Evolutionary conservation across 2,113 vertebrate species (phyloP).

Genomic region (Poeciliopsis occidentalis): DNA sequence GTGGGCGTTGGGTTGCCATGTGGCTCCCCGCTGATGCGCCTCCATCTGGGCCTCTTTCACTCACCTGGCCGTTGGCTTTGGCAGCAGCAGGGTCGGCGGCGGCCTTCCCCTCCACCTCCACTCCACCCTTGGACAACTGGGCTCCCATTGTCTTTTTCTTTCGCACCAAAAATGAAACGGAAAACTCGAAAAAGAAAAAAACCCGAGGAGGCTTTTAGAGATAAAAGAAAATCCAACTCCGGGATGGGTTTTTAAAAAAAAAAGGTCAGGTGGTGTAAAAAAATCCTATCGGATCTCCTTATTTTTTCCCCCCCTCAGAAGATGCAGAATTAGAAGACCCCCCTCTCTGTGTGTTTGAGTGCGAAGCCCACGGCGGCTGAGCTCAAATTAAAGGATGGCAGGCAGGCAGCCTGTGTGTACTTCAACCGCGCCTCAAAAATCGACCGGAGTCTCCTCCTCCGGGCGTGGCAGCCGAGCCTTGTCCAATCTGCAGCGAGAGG

Average conservation of each 20-base stretch:
- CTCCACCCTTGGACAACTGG: conserved; percentile 88
- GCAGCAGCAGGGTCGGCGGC: conserved; percentile 76
- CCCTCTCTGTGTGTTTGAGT: conserved; percentile 6
- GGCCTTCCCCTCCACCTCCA: conserved; percentile 80
- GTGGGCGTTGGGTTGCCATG: conserved; percentile 71
- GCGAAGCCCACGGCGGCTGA: conserved; percentile 56
- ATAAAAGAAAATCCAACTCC: conserved; percentile 73
- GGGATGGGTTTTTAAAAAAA: conserved; percentile 21
- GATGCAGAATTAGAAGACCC: conserved; percentile 34
- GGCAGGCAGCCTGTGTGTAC: conserved; percentile 68
- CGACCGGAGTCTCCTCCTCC: conserved; percentile 70
- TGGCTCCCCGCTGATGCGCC: conserved; percentile 43
- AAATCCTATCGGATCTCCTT: conserved; percentile 56
- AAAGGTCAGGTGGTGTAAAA: conserved; percentile 29
- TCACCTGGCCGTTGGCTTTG: conserved; percentile 92
- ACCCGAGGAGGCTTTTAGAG: conserved; percentile 27
- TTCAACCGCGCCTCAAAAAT: conserved; percentile 79
- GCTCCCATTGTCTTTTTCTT: conserved; percentile 82
- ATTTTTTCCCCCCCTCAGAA: conserved; percentile 5
- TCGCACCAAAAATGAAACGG: conserved; percentile 50
- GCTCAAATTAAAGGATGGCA: conserved; percentile 71
- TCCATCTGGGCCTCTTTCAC: conserved; percentile 10
- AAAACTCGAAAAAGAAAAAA: conserved; percentile 65
- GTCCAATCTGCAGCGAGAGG: conserved; percentile 64
- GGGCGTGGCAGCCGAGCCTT: conserved; percentile 55